Conservation (phyloP, 1,140 invertebrate genomes). For the Glossosoma conforme region DNA sequence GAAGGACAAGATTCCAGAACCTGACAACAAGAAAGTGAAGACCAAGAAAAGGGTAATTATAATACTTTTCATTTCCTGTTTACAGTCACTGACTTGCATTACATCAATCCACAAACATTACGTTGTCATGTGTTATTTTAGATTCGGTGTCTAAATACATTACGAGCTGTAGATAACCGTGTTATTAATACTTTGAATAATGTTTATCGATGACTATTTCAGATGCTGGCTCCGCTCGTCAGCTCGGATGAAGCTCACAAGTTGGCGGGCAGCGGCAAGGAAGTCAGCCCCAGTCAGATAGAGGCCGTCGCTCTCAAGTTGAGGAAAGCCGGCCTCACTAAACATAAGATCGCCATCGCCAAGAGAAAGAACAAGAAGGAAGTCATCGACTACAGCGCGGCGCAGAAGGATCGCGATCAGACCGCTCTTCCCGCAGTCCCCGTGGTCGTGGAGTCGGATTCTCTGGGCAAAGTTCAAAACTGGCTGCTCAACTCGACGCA, state of each 20-base stretch:
- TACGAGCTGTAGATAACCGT: no score
- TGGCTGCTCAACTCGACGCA: conserved; percentile 75
- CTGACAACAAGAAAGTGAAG: conserved; percentile 37
- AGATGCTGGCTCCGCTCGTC: no score
- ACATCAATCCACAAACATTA: neutral
- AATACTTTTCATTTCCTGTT: no score
- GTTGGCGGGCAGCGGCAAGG: conserved; percentile 17
- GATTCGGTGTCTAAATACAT: no score
- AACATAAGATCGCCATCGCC: conserved; percentile 29
- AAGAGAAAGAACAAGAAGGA: conserved; percentile 53
- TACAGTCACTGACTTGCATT: neutral
- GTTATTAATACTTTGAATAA: no score
- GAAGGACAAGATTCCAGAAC: conserved; percentile 43
- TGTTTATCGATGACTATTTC: no score
- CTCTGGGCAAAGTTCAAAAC: conserved; percentile 75
- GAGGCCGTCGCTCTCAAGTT: conserved; percentile 29
- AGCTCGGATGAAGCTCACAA: conserved; percentile 25
- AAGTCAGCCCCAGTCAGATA: conserved; percentile 12
- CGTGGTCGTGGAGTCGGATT: conserved; percentile 53
- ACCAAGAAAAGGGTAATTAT: conserved; percentile 48
- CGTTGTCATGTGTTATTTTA: neutral
- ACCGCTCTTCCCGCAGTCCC: conserved; percentile 36
- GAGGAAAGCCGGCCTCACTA: conserved; percentile 23
- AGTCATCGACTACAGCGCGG: conserved; percentile 71
- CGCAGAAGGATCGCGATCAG: conserved; percentile 50